Percentiles rank a stretch among this genome's conserved stretches.
Conservation (phyloP, 2,113 vertebrate genomes). For the Nematolebias whitei region DNA sequence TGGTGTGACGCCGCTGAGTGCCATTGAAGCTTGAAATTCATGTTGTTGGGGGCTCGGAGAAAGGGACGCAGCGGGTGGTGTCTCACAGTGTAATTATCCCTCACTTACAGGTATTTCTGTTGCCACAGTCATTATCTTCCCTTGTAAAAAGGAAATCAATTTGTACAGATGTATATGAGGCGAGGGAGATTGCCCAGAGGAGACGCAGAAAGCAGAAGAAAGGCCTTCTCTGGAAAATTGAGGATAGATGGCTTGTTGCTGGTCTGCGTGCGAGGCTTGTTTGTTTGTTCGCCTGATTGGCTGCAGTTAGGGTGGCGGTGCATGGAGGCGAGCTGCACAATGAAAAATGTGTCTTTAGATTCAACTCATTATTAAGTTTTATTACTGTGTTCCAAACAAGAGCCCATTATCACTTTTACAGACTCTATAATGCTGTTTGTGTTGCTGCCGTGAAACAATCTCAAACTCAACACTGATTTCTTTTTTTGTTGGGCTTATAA, state of each 20-base stretch:
- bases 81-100: constrained; percentile 78
- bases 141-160: constrained; percentile 82
- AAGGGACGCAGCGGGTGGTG: constrained; percentile 75
- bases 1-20: constrained; percentile 63
- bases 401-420: constrained; percentile 28
- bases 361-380: constrained; percentile 63
- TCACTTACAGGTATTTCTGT: constrained; percentile 84
- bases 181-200: constrained; percentile 58
- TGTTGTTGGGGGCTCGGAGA: constrained; percentile 73
- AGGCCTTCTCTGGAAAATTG: constrained; percentile 49
- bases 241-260: constrained; percentile 59
- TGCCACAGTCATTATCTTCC: constrained; percentile 80
- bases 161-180: constrained; percentile 81
- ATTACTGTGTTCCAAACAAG: constrained; percentile 59
- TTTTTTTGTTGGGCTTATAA: background rate
- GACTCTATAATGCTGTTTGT: constrained; percentile 17
- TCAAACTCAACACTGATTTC: background rate
- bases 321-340: constrained; percentile 43
- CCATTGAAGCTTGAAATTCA: constrained; percentile 77
- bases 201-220: constrained; percentile 52
- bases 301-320: constrained; percentile 54
- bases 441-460: background rate
- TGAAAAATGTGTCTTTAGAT: constrained; percentile 53
- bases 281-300: constrained; percentile 69
- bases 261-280: constrained; percentile 49